Evolutionary conservation across 2,888 invertebrate species (phyloP).

Genomic region (Lasioglossum oenotherae): DNA sequence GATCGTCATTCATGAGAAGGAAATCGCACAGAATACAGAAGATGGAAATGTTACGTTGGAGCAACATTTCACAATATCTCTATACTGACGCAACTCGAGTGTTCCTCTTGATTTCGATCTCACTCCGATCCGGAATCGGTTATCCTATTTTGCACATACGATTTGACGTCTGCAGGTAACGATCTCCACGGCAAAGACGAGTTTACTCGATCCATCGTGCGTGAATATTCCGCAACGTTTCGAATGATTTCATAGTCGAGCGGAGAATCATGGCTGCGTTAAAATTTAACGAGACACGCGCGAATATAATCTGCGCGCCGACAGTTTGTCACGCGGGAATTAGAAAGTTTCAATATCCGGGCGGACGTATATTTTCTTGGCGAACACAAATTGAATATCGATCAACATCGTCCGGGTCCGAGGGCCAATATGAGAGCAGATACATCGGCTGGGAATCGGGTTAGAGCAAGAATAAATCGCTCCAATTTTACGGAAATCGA

Average conservation of each 20-base stretch:
- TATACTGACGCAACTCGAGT: not conserved
- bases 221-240: not conserved
- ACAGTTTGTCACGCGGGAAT: not conserved
- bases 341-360: constrained; percentile 13
- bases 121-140: not conserved
- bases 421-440: constrained; percentile 31
- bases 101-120: not conserved
- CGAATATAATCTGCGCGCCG: not conserved
- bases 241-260: not conserved
- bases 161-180: not conserved
- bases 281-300: not conserved
- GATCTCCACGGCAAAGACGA: not conserved
- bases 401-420: constrained; percentile 36
- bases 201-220: not conserved
- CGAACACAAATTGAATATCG: constrained; percentile 51
- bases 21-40: not conserved
- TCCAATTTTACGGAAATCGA: constrained; percentile 62
- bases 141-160: not conserved
- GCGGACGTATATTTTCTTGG: constrained; percentile 13
- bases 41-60: not conserved
- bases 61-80: not conserved
- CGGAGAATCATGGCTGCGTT: not conserved
- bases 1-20: no score
- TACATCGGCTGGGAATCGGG: constrained; percentile 47
- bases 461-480: constrained; percentile 63